phyloP scores from a whole-genome alignment of 2,888 invertebrate genomes.

The Leptopilina myrica region DNA sequence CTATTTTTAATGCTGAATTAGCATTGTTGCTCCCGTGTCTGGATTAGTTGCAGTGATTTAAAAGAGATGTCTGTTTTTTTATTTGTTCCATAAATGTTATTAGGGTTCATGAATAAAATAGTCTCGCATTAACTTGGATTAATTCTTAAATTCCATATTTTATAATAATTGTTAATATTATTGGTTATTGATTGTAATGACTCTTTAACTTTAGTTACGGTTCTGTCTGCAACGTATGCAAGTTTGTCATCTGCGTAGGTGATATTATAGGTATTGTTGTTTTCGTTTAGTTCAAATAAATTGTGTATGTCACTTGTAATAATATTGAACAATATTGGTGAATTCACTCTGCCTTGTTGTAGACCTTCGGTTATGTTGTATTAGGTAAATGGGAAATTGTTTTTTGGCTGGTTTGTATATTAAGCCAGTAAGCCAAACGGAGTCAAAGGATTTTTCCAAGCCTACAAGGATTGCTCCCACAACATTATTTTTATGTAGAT shows the following conservation, averaged over 20 bases:
- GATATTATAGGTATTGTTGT: neutral
- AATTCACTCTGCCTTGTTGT: conserved; percentile 49
- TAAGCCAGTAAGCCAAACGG: too few relatives aligned
- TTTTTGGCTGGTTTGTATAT: too few relatives aligned
- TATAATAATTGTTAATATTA: conserved; percentile 48
- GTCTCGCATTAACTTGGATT: conserved; percentile 50
- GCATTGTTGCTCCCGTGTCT: too few relatives aligned
- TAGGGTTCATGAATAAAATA: conserved; percentile 50
- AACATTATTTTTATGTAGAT: too few relatives aligned
- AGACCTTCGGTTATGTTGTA: conserved; percentile 37
- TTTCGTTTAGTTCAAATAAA: conserved; percentile 41
- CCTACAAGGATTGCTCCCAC: too few relatives aligned
- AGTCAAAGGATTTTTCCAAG: too few relatives aligned
- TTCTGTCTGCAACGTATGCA: neutral
- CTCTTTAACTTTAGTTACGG: neutral
- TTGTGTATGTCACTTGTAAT: conserved; percentile 47
- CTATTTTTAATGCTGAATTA: too few relatives aligned
- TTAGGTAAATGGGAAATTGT: too few relatives aligned
- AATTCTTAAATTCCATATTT: conserved; percentile 49
- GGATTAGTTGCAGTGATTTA: too few relatives aligned
- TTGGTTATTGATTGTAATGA: conserved; percentile 40
- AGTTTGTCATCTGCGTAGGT: conserved; percentile 44
- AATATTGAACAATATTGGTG: conserved; percentile 53
- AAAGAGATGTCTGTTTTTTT: too few relatives aligned
- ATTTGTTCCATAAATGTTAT: too few relatives aligned